Evolutionary conservation across 2,888 invertebrate genomes (phyloP).

Genomic region (Machimus atricapillus): DNA sequence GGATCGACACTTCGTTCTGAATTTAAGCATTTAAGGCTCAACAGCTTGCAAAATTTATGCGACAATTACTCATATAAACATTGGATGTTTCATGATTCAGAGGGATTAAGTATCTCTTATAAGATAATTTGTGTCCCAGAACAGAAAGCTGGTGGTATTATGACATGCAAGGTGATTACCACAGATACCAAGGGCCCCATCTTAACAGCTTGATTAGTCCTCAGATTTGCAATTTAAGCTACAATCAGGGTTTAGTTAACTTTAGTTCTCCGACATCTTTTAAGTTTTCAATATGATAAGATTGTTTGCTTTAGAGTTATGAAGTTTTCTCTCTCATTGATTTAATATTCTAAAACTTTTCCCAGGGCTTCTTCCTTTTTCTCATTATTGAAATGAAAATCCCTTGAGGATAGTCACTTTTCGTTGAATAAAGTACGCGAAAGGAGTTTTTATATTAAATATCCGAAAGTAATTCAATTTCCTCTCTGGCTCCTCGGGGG

Average conservation of each 20-base stretch:
- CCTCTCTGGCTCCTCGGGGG: neutral
- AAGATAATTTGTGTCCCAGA: neutral
- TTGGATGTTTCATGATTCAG: neutral
- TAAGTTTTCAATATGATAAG: neutral
- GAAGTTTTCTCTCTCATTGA: neutral
- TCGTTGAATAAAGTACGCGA: neutral
- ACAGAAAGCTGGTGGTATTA: neutral
- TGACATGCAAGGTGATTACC: neutral
- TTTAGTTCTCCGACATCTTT: neutral
- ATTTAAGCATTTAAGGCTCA: neutral
- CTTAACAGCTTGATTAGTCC: neutral
- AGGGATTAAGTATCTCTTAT: neutral
- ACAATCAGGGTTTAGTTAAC: neutral
- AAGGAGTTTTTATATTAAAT: neutral
- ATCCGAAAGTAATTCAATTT: neutral
- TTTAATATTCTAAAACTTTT: neutral
- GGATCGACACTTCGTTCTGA: neutral
- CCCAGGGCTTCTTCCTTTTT: neutral
- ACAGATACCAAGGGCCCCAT: neutral
- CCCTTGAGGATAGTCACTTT: neutral
- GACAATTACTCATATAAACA: neutral
- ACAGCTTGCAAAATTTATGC: neutral
- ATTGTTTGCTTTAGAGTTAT: neutral
- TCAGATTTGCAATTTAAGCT: neutral
- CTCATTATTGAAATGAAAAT: neutral